Base-by-base conservation (phyloP, 2,888 invertebrate species). In the Clitarchus hookeri region DNA sequence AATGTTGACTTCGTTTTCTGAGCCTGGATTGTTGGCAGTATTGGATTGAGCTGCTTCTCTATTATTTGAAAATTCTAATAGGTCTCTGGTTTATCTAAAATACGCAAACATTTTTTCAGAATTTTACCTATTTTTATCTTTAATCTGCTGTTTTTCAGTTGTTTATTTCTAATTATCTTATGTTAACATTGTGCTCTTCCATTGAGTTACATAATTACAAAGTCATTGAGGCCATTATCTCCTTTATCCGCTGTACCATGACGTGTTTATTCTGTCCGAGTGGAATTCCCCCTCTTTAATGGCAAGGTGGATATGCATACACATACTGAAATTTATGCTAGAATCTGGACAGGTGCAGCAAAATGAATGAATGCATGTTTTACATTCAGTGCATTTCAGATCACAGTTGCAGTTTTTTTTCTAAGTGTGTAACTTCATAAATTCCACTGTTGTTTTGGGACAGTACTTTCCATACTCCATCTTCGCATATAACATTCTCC, bases 351-450 rank as follows among this genome's bases (percentile, higher is more conserved):
- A 53, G 0, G 65, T n/a, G n/a, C 65, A 65, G n/a, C n/a, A 65
- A 65, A 65, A 65, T 65, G 44, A 44, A 84, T 48, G 84, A 84
- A 44, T 84, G 48, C 84, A 44, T 84, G 84, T 48, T 23, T 83
- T 44, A 83, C 83, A 44, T 44, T 83, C 44, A 23, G 25, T 44
- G 84, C 44, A 44, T 44, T 84, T 84, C 2, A 84, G 84, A 48
- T 84, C 84, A 84, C 84, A 84, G 13, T 84, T 12, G n/a, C 44
- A 84, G 48, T 84, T 44, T 19, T 36, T 36, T 36, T n/a, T 13
- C 48, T 48, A 65, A 8, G 23, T 6, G 8, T 8, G 8, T 23
- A 0, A 65, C 65, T 13, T 44, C n/a, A 84, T 84, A 84, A 6
- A 84, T 84, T 44, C 44, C 44, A n/a, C 16, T 48, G 12, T 26